A percentile compares a stretch with the other conserved stretches of the same genome.
These are phyloP conservation scores for Agonopterix arenella DNA, from an alignment of 2,888 invertebrate species.

Conservation along the genomic window DNA sequence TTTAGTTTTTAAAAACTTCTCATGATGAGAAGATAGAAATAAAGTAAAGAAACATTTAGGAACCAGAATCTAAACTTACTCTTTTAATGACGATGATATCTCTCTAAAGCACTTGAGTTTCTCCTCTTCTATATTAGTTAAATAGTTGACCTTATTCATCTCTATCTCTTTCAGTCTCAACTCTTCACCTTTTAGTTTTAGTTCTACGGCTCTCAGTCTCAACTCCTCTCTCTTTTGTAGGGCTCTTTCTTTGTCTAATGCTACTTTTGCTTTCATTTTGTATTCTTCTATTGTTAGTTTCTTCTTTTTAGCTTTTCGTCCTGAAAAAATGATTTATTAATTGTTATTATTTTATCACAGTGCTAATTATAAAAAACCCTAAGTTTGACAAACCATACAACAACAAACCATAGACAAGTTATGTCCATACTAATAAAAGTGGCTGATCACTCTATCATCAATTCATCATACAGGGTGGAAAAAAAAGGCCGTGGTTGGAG, in stretches of 20 bases:
- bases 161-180: slow-evolving; percentile 35
- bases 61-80: slow-evolving; percentile 20
- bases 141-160: slow-evolving; percentile 39
- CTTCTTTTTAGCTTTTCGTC: slow-evolving; percentile 10
- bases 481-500: too few species aligned
- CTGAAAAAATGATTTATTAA: slow-evolving; percentile 3
- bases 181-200: slow-evolving; percentile 39
- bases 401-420: too few species aligned
- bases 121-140: slow-evolving; percentile 38
- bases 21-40: too few species aligned
- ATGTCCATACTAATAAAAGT: too few species aligned
- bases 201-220: slow-evolving; percentile 33
- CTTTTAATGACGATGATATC: slow-evolving; percentile 33
- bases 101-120: slow-evolving; percentile 39
- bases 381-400: too few species aligned
- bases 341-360: not conserved
- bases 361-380: not conserved
- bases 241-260: slow-evolving; percentile 30
- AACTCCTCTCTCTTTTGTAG: slow-evolving; percentile 35
- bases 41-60: too few species aligned
- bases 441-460: too few species aligned
- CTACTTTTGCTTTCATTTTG: slow-evolving; percentile 27
- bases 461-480: too few species aligned
- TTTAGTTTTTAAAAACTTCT: too few species aligned
- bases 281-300: slow-evolving; percentile 27